These are phyloP conservation scores for Lithophane leautieri DNA, from an alignment of 2,888 invertebrate species.

Conservation along the genomic window DNA sequence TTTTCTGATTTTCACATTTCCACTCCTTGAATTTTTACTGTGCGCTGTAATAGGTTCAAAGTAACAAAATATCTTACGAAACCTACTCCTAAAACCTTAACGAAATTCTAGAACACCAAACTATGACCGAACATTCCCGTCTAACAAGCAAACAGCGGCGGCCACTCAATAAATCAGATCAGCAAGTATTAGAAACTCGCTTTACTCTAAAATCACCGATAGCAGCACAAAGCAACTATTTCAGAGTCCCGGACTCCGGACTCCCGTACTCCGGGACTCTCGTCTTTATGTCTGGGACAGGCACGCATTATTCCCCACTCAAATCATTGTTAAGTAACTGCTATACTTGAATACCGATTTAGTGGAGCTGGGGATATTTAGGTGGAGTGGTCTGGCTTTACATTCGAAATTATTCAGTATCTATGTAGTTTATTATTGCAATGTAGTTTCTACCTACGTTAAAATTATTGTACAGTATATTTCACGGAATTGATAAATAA, in stretches of 20 bases:
- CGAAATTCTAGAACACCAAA: slow-evolving; percentile 11
- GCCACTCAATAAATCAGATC: slow-evolving; percentile 58
- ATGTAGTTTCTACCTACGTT: not conserved
- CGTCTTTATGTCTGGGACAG: slow-evolving; percentile 53
- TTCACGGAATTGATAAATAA: no score
- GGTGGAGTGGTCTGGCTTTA: not conserved
- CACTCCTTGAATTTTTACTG: not conserved
- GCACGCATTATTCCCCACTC: slow-evolving; percentile 52
- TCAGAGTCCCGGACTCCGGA: slow-evolving; percentile 7
- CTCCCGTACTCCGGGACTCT: slow-evolving; percentile 18
- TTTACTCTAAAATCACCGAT: slow-evolving; percentile 41
- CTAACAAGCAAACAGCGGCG: slow-evolving; percentile 45
- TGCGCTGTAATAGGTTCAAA: not conserved
- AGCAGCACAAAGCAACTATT: slow-evolving; percentile 61
- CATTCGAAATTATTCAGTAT: slow-evolving; percentile 17
- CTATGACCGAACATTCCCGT: slow-evolving; percentile 17
- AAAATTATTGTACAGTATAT: no score
- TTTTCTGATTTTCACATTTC: not conserved
- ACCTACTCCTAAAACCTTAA: not conserved
- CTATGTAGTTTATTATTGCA: not conserved
- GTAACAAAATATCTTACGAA: not conserved
- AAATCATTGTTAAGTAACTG: slow-evolving; percentile 55
- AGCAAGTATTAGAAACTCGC: slow-evolving; percentile 56
- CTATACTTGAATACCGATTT: slow-evolving; percentile 33
- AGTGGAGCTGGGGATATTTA: slow-evolving; percentile 17